These are phyloP conservation scores for Cebus imitator DNA, from an alignment of 2,113 vertebrate species.

Conservation along the genomic window DNA sequence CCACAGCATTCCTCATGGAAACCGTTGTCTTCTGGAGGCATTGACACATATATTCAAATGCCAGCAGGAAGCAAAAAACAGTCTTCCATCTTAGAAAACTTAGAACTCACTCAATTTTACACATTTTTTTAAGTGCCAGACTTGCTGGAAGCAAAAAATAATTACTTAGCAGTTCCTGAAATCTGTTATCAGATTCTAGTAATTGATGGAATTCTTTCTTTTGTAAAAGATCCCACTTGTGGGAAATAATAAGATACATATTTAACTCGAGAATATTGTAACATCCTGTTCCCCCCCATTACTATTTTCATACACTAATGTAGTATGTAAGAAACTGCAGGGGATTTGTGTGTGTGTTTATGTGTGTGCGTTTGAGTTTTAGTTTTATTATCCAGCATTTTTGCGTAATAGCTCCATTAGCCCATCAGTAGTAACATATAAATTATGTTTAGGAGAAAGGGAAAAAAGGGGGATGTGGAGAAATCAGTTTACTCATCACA, in stretches of 20 bases:
- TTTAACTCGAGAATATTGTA: not conserved
- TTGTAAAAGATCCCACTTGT: conserved; percentile 28
- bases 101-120: conserved; percentile 61
- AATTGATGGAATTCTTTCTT: conserved; percentile 44
- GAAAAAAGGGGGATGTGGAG: not conserved
- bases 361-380: not conserved
- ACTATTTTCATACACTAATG: not conserved
- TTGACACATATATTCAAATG: conserved; percentile 62
- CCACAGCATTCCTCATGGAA: conserved; percentile 64
- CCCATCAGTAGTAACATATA: not conserved
- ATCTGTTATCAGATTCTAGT: conserved; percentile 63
- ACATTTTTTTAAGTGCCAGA: conserved; percentile 68
- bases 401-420: not conserved
- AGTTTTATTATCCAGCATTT: not conserved
- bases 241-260: conserved; percentile 35
- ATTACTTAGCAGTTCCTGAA: conserved; percentile 69
- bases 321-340: not conserved
- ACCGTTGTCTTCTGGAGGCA: conserved; percentile 67
- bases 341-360: not conserved
- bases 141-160: conserved; percentile 65
- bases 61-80: conserved; percentile 70
- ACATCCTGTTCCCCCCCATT: not conserved
- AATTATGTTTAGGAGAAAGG: not conserved
- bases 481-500: conserved; percentile 72
- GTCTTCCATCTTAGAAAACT: conserved; percentile 71